phyloP scores from a whole-genome alignment of 2,113 vertebrate genomes.

The Fukomys damarensis region DNA sequence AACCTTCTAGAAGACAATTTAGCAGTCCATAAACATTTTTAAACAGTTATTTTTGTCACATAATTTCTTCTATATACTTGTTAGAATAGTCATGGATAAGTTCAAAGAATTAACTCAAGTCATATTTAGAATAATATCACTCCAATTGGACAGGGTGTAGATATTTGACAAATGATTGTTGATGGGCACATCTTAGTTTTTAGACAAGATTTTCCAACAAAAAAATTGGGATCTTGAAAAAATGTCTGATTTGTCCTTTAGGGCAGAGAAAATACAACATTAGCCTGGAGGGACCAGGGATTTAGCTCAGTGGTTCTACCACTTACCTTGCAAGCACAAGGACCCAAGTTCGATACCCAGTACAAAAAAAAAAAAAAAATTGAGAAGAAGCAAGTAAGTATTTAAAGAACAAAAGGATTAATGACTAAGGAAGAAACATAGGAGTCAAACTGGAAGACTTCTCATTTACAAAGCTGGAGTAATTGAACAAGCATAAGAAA shows the following conservation, averaged over 20 bases:
- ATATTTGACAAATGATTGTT: not conserved
- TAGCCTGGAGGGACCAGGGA: too few species aligned
- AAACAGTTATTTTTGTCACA: not conserved
- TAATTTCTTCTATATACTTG: not conserved
- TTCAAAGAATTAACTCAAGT: not conserved
- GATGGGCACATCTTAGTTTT: not conserved
- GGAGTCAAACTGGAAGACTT: not conserved
- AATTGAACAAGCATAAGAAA: not conserved
- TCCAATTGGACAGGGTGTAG: not conserved
- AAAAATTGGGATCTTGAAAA: not conserved
- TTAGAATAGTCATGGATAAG: not conserved
- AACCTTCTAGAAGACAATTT: not conserved
- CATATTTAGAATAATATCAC: conserved; percentile 11
- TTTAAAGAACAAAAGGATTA: not conserved
- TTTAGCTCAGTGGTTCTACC: too few species aligned
- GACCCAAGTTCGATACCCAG: too few species aligned
- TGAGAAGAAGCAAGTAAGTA: not conserved
- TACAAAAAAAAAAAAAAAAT: too few species aligned
- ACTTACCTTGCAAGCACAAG: too few species aligned
- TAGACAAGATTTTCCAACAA: not conserved
- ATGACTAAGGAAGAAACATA: not conserved
- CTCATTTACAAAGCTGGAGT: not conserved
- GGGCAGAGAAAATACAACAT: not conserved
- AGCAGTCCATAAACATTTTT: not conserved
- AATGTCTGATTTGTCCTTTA: not conserved